Base-by-base conservation (phyloP, 2,113 vertebrate species). In the Pseudorasbora parva region DNA sequence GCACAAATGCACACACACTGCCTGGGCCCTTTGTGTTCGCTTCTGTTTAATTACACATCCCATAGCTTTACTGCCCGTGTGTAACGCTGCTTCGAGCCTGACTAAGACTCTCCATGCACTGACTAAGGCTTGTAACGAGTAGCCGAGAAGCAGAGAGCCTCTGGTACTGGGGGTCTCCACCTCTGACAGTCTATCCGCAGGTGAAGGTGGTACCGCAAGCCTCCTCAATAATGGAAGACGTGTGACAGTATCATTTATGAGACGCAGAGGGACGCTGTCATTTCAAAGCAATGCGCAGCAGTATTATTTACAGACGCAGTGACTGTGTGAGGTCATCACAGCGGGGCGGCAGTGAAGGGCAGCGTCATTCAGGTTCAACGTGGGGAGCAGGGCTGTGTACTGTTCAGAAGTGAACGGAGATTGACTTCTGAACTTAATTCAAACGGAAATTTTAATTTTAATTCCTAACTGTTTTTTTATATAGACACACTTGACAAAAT, bases 221-320 rank as follows among this genome's bases (percentile, higher is more conserved):
- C 88, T 89, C 87, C 90, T 90, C 87, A 88, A 89, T 92, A 93
- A 91, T 90, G 86, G 90, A 92, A 85, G 90, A 84, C 33, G 72
- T 87, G 89, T 89, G 90, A 93, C 91, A 90, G 89, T 76, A 88
- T 91, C 91, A 90, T 93, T 93, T 93, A 93, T 92, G 92, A 72
- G 85, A 86, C 59, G 74, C 78, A 81, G 82, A 83, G 88, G 89
- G 89, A 90, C 80, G 89, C 91, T 92, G 90, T 90, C 89, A 88
- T 92, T 92, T 93, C 90, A 92, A 92, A 90, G 90, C 89, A 92
- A 89, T 88, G 92, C 89, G 86, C 90, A 92, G 87, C 59, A 73
- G 90, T 73, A 71, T 89, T 74, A 85, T 71, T 86, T 84, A 89
- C 81, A 84, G 76, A 84, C 66, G 74, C 68, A 25, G 85, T 79